These are phyloP conservation scores for Drosophila stalkeri DNA, from an alignment of 2,888 invertebrate genomes.

Conservation along the genomic window DNA sequence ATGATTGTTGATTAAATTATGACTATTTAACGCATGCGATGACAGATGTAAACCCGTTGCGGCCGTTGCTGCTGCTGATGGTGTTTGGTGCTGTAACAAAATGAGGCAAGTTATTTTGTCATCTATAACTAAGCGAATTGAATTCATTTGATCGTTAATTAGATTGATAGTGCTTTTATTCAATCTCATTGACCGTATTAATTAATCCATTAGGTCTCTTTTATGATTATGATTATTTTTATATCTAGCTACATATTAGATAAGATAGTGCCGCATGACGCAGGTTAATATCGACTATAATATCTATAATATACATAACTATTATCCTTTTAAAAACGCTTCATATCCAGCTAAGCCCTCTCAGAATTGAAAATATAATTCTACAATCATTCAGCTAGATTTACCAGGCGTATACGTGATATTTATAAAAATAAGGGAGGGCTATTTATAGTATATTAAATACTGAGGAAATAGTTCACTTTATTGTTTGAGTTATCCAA, in stretches of 20 bases:
- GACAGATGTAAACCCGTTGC: constrained; percentile 83
- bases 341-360: no score
- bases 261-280: constrained; percentile 19
- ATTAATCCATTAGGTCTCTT: constrained; percentile 10
- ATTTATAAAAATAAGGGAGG: not conserved
- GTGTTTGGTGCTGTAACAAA: constrained; percentile 80
- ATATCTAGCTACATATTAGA: constrained; percentile 8
- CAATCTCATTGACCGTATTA: not conserved
- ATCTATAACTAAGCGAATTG: constrained; percentile 6
- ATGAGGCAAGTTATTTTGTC: constrained; percentile 4
- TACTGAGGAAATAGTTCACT: no score
- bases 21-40: constrained; percentile 85
- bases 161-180: constrained; percentile 5
- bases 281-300: not conserved
- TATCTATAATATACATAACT: not conserved
- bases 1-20: constrained; percentile 85
- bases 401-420: not conserved
- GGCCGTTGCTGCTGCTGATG: constrained; percentile 64
- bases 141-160: not conserved
- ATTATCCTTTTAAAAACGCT: not conserved
- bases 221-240: not conserved
- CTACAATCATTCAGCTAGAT: not conserved
- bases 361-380: not conserved
- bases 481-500: no score
- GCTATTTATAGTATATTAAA: no score